Conservation (phyloP, 2,797 vertebrate species). For the Crenuchus spilurus region DNA sequence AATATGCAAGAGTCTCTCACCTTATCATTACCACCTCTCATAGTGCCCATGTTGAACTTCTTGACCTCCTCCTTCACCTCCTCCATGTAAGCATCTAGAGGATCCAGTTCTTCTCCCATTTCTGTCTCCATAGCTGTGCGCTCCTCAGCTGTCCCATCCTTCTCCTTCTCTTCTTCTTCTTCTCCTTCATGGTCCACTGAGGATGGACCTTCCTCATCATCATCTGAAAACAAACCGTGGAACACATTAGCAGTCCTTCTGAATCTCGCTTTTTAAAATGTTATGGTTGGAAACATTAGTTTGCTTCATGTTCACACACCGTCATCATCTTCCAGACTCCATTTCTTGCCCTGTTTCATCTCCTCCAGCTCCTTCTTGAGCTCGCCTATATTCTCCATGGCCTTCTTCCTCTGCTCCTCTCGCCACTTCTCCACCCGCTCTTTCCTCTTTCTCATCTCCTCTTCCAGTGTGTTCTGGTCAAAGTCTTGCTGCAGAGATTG, state of each 20-base stretch:
- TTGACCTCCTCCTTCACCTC: conserved; percentile 99
- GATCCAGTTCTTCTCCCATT: conserved; percentile 91
- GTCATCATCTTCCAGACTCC: conserved; percentile 98
- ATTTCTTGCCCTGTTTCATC: conserved; percentile 98
- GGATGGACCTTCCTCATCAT: conserved; percentile 49
- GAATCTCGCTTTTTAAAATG: too few species aligned
- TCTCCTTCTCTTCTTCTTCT: conserved; percentile 65
- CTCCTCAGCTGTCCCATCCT: conserved; percentile 69
- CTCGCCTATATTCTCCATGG: conserved; percentile 96
- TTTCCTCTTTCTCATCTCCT: conserved; percentile 99
- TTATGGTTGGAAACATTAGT: too few species aligned
- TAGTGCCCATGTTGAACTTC: conserved; percentile 96
- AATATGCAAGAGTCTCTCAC: too few species aligned
- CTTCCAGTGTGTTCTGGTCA: conserved; percentile 98
- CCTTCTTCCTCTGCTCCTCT: conserved; percentile 96
- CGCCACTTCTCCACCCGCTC: conserved; percentile 98
- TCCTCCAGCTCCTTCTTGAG: conserved; percentile 96
- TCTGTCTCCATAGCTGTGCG: conserved; percentile 78
- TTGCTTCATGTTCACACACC: conserved; percentile 77
- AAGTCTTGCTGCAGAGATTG: conserved; percentile 83
- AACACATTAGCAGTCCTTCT: too few species aligned
- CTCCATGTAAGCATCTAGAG: conserved; percentile 98
- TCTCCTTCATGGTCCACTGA: conserved; percentile 38
- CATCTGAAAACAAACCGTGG: too few species aligned
- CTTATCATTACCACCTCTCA: conserved; percentile 94